Base-by-base conservation (phyloP, 2,113 vertebrate genomes). In the Artemisiospiza belli region DNA sequence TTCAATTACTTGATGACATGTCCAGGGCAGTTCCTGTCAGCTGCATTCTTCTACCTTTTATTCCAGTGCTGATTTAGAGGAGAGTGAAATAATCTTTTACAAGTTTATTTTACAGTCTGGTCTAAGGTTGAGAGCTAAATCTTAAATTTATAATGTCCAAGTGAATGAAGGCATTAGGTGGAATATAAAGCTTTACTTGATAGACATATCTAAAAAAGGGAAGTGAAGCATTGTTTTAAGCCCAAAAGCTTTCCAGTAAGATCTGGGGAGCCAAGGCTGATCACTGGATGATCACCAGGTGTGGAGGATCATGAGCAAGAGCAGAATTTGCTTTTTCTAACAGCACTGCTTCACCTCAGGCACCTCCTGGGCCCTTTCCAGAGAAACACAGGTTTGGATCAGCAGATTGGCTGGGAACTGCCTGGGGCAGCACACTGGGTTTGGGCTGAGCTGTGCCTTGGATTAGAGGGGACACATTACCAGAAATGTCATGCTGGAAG, bases 51-150 rank as follows among this genome's bases (percentile, higher is more conserved):
- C 35, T 37, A 43, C 21, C 24, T 86, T 16, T 66, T 63, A 43
- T 24, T 24, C 18, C 52, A 59, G 9, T 2, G 6, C 69, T 81
- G 91, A 74, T 90, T 86, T 89, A 77, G 66, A 89, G 30, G 27
- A 74, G 69, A 58, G 21, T 51, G 25, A 78, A 81, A 92, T 83
- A 70, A 81, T 94, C 61, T 83, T 90, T 87, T 87, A 72, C 76
- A 88, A 73, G 67, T 88, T 95, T 66, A 43, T 95, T 93, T 95
- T 93, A 93, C 51, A 61, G 22, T 74, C 64, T 63, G 57, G 44
- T 83, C 86, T 84, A 81, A 94, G 73, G 76, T 95, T 92, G 83
- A 89, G 80, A 90, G 64, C 59, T 89, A 68, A 86, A 89, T 51
- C 73, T 89, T 81, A 78, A 92, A 84, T 24, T 67, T 44, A 39